These are phyloP conservation scores for Macrophya annulata DNA, from an alignment of 2,888 invertebrate genomes.

Conservation along the genomic window DNA sequence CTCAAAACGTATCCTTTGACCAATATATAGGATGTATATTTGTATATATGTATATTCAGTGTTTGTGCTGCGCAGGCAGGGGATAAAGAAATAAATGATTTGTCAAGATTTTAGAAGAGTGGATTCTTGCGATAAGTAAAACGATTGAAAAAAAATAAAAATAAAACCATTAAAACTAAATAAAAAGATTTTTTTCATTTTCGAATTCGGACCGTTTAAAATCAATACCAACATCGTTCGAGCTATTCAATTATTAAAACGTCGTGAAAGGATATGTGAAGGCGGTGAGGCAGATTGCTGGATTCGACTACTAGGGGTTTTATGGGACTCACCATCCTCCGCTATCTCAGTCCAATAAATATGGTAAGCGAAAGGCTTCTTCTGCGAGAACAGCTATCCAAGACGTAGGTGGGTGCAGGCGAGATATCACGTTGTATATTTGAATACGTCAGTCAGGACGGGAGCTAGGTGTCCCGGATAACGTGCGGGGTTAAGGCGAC, in stretches of 20 bases:
- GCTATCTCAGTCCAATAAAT: slow-evolving; percentile 52
- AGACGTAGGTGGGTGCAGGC: slow-evolving; percentile 44
- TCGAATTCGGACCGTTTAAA: slow-evolving; percentile 4
- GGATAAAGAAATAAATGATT: not conserved
- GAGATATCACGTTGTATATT: slow-evolving; percentile 54
- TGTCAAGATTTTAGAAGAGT: not conserved
- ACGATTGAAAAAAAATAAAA: not conserved
- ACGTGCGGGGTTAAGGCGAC: slow-evolving; percentile 48
- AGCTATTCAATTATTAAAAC: slow-evolving; percentile 50
- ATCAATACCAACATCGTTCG: slow-evolving; percentile 2
- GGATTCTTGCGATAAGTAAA: not conserved
- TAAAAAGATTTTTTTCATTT: too few relatives aligned
- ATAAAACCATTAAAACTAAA: not conserved
- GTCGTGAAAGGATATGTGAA: slow-evolving; percentile 31
- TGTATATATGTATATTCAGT: not conserved
- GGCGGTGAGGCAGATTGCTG: slow-evolving; percentile 45
- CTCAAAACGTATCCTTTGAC: not conserved
- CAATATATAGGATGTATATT: not conserved
- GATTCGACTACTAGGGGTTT: slow-evolving; percentile 36
- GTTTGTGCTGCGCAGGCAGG: too few relatives aligned
- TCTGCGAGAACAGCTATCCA: slow-evolving; percentile 40
- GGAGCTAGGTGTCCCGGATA: slow-evolving; percentile 33
- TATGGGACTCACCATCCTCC: slow-evolving; percentile 48
- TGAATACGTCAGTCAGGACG: slow-evolving; percentile 53
- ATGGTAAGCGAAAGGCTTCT: slow-evolving; percentile 53